These are phyloP conservation scores for Psilanteris sp. DNA, from an alignment of 1,140 invertebrate species.

Conservation along the genomic window DNA sequence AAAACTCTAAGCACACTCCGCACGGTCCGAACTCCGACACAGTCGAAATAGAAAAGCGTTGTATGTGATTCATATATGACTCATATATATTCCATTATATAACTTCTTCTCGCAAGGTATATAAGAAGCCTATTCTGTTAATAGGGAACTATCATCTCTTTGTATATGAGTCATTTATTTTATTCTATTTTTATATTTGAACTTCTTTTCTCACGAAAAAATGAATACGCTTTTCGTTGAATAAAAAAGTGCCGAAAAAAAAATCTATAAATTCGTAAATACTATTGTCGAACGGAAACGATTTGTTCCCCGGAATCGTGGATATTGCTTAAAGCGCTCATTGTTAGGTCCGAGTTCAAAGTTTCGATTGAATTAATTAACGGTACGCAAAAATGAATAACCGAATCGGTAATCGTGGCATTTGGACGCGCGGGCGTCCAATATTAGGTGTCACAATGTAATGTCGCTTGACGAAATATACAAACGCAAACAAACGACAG, in stretches of 20 bases:
- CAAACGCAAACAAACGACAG: slow-evolving; percentile 31
- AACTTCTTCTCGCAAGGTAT: slow-evolving; percentile 3
- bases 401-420: too few species aligned
- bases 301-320: neutral
- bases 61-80: slow-evolving; percentile 28
- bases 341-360: neutral
- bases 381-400: too few species aligned
- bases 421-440: too few species aligned
- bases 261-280: slow-evolving; percentile 4
- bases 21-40: too few species aligned
- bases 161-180: slow-evolving; percentile 34
- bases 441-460: too few species aligned
- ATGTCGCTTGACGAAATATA: too few species aligned
- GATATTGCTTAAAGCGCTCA: too few species aligned
- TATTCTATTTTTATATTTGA: slow-evolving; percentile 7
- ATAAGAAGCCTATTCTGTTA: slow-evolving; percentile 15
- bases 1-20: too few species aligned
- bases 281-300: slow-evolving; percentile 3
- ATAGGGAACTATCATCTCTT: slow-evolving; percentile 11
- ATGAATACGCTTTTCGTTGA: slow-evolving; percentile 9
- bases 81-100: slow-evolving; percentile 29
- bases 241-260: neutral
- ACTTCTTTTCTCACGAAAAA: slow-evolving; percentile 8
- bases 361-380: slow-evolving; percentile 13
- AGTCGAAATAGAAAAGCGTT: slow-evolving; percentile 17